Evolutionary conservation across 1,140 invertebrate genomes (phyloP).

Genomic region (Macrosteles quadrilineatus): DNA sequence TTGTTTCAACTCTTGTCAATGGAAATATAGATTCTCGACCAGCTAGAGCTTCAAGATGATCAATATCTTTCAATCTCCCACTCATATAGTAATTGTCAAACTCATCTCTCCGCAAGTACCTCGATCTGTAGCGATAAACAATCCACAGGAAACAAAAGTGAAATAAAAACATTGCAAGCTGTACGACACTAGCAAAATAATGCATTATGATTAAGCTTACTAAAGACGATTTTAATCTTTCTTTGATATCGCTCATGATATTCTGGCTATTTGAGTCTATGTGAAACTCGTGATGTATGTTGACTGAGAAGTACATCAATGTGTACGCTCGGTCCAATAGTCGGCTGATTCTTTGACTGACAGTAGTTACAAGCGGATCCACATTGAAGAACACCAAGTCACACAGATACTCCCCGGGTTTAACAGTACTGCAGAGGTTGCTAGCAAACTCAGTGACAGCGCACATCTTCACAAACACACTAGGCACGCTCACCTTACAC

Average conservation of each 20-base stretch:
- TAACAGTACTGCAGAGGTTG: not conserved
- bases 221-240: not conserved
- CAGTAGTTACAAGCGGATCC: not conserved
- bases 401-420: not conserved
- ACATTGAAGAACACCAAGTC: conserved; percentile 9
- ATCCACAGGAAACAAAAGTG: too few species aligned
- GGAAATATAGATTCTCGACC: not conserved
- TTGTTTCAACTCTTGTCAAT: not conserved
- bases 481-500: not conserved
- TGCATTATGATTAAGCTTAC: too few species aligned
- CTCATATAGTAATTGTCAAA: conserved; percentile 12
- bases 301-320: not conserved
- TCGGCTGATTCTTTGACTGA: conserved; percentile 5
- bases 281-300: conserved; percentile 1
- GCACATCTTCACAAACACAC: not conserved
- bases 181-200: too few species aligned
- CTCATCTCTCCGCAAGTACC: not conserved
- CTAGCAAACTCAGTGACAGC: not conserved
- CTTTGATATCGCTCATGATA: not conserved
- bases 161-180: too few species aligned
- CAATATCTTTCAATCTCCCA: not conserved
- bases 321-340: not conserved
- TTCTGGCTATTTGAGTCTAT: not conserved
- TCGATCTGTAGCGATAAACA: not conserved
- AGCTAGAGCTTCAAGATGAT: not conserved